Evolutionary conservation across 2,888 invertebrate genomes (phyloP).

Genomic region (Nomada hirtipes): DNA sequence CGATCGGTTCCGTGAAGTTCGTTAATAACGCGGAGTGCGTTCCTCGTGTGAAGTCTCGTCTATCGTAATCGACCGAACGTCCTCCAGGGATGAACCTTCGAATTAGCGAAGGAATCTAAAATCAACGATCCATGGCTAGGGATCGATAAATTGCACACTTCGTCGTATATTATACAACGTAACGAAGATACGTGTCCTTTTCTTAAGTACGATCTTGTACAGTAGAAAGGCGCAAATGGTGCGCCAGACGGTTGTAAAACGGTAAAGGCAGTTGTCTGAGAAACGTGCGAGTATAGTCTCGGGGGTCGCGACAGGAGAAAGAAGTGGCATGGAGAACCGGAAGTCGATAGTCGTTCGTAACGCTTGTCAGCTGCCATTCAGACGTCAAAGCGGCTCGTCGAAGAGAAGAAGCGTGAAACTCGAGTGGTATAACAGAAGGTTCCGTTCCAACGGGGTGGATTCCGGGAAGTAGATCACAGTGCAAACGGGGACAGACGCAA

Average conservation of each 20-base stretch:
- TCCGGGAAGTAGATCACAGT: constrained; percentile 22
- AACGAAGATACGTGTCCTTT: not conserved
- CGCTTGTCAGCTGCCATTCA: not conserved
- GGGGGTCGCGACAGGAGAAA: not conserved
- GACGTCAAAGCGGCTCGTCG: not conserved
- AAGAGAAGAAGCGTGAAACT: not conserved
- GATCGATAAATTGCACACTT: not conserved
- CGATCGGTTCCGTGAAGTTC: constrained; percentile 12
- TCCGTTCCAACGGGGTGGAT: constrained; percentile 6
- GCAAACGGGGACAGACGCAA: constrained; percentile 13
- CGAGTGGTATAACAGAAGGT: constrained; percentile 6
- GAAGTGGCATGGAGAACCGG: not conserved
- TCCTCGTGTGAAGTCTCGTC: not conserved
- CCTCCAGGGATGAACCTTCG: not conserved
- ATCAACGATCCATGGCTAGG: not conserved
- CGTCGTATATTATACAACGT: too few species aligned
- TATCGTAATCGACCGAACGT: not conserved
- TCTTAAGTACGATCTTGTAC: too few species aligned
- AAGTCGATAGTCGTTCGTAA: not conserved
- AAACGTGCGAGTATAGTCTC: not conserved
- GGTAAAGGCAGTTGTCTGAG: not conserved
- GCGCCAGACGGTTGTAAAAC: constrained; percentile 28
- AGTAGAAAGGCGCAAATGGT: not conserved
- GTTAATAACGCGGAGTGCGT: constrained; percentile 9
- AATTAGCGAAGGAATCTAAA: too few species aligned